These are phyloP conservation scores for Radopholus similis DNA, from an alignment of 1,140 invertebrate species.

Conservation along the genomic window DNA sequence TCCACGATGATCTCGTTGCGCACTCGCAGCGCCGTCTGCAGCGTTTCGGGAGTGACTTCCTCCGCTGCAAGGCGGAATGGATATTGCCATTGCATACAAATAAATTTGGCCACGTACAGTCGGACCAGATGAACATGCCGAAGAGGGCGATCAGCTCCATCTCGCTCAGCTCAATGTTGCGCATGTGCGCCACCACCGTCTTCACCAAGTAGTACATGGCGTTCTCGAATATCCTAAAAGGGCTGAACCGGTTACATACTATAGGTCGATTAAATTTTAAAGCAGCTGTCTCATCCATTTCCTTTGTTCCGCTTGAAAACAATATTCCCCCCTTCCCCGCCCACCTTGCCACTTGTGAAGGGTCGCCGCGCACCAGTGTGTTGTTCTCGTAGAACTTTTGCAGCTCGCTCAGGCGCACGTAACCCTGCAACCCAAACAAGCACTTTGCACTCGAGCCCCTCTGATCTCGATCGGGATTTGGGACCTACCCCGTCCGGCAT, in stretches of 20 bases:
- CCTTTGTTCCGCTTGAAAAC: background rate
- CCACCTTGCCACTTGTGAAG: constrained; percentile 37
- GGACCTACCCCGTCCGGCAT: constrained; percentile 32
- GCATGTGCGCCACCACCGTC: constrained; percentile 45
- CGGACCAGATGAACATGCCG: constrained; percentile 44
- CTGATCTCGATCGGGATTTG: too few relatives aligned
- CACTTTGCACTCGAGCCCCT: background rate
- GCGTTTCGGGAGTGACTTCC: background rate
- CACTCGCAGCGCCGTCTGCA: background rate
- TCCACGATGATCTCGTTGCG: constrained; percentile 22
- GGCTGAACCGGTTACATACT: background rate
- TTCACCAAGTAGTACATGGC: constrained; percentile 43
- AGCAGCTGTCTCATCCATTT: background rate
- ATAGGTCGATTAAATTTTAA: background rate
- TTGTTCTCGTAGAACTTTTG: constrained; percentile 46
- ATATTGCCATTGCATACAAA: background rate
- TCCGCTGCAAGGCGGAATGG: background rate
- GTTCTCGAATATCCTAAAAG: constrained; percentile 42
- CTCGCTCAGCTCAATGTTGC: constrained; percentile 34
- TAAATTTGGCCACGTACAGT: constrained; percentile 18
- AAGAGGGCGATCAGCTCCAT: constrained; percentile 36
- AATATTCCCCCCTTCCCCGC: background rate
- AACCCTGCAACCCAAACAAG: constrained; percentile 24
- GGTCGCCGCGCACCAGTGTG: constrained; percentile 33
- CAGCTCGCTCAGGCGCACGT: constrained; percentile 39